Base-by-base conservation (phyloP, 2,888 invertebrate genomes). In the Drosophila greeni region DNA sequence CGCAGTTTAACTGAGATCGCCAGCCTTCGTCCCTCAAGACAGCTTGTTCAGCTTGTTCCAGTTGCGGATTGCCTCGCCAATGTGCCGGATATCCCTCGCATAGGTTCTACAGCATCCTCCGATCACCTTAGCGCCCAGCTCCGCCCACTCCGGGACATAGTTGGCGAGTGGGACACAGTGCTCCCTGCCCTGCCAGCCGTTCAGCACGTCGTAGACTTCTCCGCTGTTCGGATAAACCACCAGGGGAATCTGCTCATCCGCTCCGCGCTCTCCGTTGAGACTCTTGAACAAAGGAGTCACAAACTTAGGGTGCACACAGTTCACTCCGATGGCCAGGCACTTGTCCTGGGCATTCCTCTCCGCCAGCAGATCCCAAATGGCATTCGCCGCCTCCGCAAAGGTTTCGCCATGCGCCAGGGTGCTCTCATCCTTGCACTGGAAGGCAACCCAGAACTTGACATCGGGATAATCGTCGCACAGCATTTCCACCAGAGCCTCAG, bases 211-310 rank as follows among this genome's bases (percentile, higher is more conserved):
- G 48, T 87, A 88, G 0, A 86, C 74, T 65, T 89, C 89, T 0
- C 97, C 97, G 82, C 96, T 96, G 88, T 98, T 98, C 5, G 98
- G 97, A 89, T 98, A 98, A 26, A 95, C 95, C 60, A 98, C 92
- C 57, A 97, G 90, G 3, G 95, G 95, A 64, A 95, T 91, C 52
- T 74, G 84, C 9, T 90, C 87, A 74, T 75, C 87, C 4, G 87
- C 81, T 39, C 86, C 86, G 39, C 89, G 86, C 29, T 88, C 88
- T 14, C 88, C 89, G 75, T 92, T 92, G 72, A 93, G 87, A 42
- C 90, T 89, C 72, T 90, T 88, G 42, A 95, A 88, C 47, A 95
- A 88, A 1, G 91, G 86, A 16, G 91, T 90, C 7, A 95, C 92
- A 77, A 91, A 89, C 72, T 86, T 79, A 1, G 95, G 95, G 66